Evolutionary conservation across 2,113 vertebrate genomes (phyloP).

Genomic region (Chaetura pelagica): DNA sequence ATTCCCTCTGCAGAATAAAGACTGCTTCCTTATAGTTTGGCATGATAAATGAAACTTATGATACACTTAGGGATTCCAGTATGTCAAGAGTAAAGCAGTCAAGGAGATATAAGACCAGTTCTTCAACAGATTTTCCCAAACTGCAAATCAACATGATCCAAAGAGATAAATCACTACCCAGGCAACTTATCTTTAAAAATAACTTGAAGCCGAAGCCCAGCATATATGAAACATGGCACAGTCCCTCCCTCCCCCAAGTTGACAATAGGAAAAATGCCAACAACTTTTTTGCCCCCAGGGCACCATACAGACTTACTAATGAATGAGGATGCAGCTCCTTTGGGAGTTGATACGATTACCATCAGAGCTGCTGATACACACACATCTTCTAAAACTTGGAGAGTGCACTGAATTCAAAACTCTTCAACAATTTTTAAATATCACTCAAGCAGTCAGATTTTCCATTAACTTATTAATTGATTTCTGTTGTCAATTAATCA

Average conservation of each 20-base stretch:
- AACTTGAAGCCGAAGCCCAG: conserved; percentile 18
- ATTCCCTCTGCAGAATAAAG: background rate
- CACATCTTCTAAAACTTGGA: background rate
- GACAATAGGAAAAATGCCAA: background rate
- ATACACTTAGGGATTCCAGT: background rate
- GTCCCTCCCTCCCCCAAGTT: background rate
- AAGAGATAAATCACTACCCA: background rate
- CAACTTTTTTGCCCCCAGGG: background rate
- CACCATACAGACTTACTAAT: background rate
- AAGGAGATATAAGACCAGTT: background rate
- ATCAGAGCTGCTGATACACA: background rate
- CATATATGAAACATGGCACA: background rate
- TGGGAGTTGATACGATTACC: background rate
- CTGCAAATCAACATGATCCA: background rate
- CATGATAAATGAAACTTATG: background rate
- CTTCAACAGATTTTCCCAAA: background rate
- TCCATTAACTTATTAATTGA: background rate
- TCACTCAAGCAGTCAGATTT: background rate
- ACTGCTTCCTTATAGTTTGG: background rate
- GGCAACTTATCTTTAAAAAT: conserved; percentile 17
- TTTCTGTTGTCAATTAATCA: background rate
- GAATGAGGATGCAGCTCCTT: background rate
- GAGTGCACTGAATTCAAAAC: background rate
- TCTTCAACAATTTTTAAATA: background rate
- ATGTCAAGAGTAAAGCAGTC: background rate